These are phyloP conservation scores for Escarpia spicata DNA, from an alignment of 2,888 invertebrate genomes.

Conservation along the genomic window DNA sequence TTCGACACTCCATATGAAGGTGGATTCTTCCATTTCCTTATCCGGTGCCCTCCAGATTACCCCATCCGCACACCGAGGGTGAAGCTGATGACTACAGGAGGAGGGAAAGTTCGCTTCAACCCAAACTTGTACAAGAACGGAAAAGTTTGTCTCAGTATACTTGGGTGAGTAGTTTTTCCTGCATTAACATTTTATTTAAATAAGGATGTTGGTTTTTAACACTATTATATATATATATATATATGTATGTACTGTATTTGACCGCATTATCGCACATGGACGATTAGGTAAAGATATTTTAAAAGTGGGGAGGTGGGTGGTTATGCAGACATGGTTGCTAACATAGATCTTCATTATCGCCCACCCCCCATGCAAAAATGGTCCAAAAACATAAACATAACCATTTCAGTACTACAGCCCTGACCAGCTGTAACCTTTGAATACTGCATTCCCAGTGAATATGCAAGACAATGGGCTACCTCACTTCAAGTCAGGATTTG, in stretches of 20 bases:
- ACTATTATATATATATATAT: neutral
- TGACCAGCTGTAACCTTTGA: too few species aligned
- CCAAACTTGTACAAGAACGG: constrained; percentile 74
- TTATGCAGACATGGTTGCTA: too few species aligned
- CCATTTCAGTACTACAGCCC: too few species aligned
- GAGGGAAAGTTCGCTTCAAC: constrained; percentile 72
- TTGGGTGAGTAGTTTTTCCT: constrained; percentile 65
- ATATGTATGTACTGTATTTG: neutral
- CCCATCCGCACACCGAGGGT: constrained; percentile 72
- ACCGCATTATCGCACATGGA: too few species aligned
- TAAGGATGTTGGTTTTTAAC: neutral
- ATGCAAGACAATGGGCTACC: too few species aligned
- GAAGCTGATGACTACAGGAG: constrained; percentile 72
- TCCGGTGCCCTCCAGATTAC: constrained; percentile 69
- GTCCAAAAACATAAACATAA: too few species aligned
- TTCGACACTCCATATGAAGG: constrained; percentile 74
- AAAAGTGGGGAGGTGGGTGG: too few species aligned
- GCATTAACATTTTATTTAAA: neutral
- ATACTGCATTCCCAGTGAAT: too few species aligned
- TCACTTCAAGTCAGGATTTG: too few species aligned
- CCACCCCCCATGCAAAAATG: too few species aligned
- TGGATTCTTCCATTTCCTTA: constrained; percentile 67
- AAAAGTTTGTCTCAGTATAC: constrained; percentile 71
- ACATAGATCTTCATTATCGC: too few species aligned
- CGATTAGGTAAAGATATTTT: too few species aligned